phyloP scores from a whole-genome alignment of 2,113 vertebrate species.

The Psammodynastes pulverulentus region DNA sequence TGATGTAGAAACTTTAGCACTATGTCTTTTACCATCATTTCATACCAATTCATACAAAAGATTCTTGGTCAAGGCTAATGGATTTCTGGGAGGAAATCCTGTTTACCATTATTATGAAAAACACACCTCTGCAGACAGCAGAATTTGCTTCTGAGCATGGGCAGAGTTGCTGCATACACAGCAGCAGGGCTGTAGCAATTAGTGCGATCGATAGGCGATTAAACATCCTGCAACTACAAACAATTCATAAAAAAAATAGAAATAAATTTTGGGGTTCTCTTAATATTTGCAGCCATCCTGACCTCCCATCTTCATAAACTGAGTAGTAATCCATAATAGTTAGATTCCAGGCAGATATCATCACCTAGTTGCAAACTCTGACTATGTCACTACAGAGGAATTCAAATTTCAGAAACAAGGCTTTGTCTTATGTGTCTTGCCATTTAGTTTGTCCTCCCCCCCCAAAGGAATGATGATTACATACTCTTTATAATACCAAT shows the following conservation, averaged over 20 bases:
- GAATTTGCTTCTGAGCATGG: neutral
- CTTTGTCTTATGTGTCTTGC: slow-evolving; percentile 55
- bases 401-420: slow-evolving; percentile 52
- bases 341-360: slow-evolving; percentile 41
- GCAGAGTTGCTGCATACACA: neutral
- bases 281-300: neutral
- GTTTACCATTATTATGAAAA: neutral
- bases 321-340: slow-evolving; percentile 3
- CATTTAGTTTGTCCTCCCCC: slow-evolving; percentile 3
- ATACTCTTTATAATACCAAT: slow-evolving; percentile 25
- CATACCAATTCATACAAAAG: neutral
- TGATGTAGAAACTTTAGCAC: neutral
- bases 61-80: neutral
- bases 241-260: slow-evolving; percentile 1
- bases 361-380: slow-evolving; percentile 41
- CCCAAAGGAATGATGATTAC: slow-evolving; percentile 47
- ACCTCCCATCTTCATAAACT: neutral
- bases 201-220: neutral
- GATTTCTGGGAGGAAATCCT: neutral
- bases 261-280: neutral
- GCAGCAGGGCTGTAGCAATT: neutral
- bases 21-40: neutral
- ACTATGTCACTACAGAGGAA: slow-evolving; percentile 49
- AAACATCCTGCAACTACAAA: neutral
- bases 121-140: neutral